Base-by-base conservation (phyloP, 2,113 vertebrate species). In the Rhagologus leucostigma region DNA sequence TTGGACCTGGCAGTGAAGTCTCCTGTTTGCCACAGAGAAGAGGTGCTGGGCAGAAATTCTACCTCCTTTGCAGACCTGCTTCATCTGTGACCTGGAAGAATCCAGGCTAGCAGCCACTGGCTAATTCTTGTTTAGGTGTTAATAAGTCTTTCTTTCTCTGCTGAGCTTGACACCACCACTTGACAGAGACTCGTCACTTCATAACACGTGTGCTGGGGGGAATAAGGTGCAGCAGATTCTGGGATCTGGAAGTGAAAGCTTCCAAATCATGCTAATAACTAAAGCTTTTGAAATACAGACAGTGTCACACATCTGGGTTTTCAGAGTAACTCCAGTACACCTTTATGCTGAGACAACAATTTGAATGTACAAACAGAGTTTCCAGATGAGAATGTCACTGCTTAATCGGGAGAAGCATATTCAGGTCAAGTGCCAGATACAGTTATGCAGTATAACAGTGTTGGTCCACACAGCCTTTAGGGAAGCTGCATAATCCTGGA, bases 371-470 rank as follows among this genome's bases (percentile, higher is more conserved):
- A 95, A 93, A 92, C 29, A 59, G 90, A 76, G 76, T 94, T 97
- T 94, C 79, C 70, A 78, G 94, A 95, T 96, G 96, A 97, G 95
- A 97, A 97, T 97, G 97, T 96, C 97, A 93, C 95, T 96, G 96
- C 90, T 93, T 98, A 96, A 98, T 98, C 11, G 10, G 62, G 94
- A 97, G 96, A 97, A 98, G 91, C 96, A 95, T 95, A 98, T 98
- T 98, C 94, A 98, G 98, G 97, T 97, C 98, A 98, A 97, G 87
- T 95, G 97, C 97, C 97, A 97, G 94, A 97, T 90, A 88, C 23
- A 52, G 93, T 98, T 98, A 97, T 92, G 91, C 85, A 90, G 90
- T 67, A 84, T 50, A 95, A 67, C 59, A 93, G 79, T 42, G 47
- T 86, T 84, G 78, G 92, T 84, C 89, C 62, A 55, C 50, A 21